Evolutionary conservation across 1,140 invertebrate species (phyloP), one percentile per base, ranked within the genome.

Genomic region (Euglossa dilemma): DNA sequence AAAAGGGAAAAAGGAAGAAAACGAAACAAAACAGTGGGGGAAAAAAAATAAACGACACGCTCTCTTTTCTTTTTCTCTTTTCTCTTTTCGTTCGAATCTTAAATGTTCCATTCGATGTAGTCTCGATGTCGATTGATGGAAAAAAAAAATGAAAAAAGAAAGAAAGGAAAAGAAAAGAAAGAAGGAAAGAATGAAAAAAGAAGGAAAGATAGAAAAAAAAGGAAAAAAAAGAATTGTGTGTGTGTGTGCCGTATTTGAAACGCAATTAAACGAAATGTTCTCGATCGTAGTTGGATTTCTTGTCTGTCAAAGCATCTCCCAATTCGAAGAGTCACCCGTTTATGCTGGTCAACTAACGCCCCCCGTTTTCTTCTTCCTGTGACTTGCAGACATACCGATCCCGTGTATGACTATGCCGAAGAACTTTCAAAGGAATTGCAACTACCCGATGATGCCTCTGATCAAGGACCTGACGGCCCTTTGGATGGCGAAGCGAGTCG

Each of bases 401-500:
- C 67, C 86, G 69, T 78, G 80, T 59, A 61, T 88, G 67, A 73
- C 82, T 50, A 72, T 83, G n/a, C 87, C 90, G 71, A 89, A 89
- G 66, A 83, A 66, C n/a, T 83, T 79, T 16, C 87, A 83, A 70
- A 85, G 85, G 54, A 87, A 87, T 71, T 70, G 73, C 56, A 47
- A 54, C 64, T 93, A 88, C 74, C 89, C 89, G 18, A 80, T 91
- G 61, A 82, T 93, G 54, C 90, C 91, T 6, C 20, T 90, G 79
- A 90, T 91, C 52, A 93, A 93, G 81, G 89, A 93, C 76, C 67
- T 93, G 56, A 83, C 92, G 9, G 56, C 82, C 8, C 85, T 92
- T n/a, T 94, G 93, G 93, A 74, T 93, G 70, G 88, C 85, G 14
- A 93, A 93, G 43, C 89, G 88, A 16, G 79, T 84, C 14, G 90